phyloP scores from a whole-genome alignment of 2,113 vertebrate species.

The Sinocyclocheilus anophthalmus region DNA sequence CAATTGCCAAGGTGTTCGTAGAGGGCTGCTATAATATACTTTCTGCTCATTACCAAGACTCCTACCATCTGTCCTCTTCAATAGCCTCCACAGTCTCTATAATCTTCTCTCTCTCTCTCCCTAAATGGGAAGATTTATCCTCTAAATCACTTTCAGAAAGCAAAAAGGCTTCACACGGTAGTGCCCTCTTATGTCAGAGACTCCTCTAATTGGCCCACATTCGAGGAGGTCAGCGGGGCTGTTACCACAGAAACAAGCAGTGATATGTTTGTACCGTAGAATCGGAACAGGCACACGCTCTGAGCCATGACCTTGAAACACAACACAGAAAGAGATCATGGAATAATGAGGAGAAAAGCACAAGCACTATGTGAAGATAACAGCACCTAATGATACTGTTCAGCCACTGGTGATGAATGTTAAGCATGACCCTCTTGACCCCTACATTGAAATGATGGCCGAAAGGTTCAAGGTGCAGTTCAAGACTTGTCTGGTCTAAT shows the following conservation, averaged over 20 bases:
- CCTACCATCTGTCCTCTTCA: conserved; percentile 25
- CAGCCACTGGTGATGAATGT: background rate
- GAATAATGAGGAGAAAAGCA: conserved; percentile 10
- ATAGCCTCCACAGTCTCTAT: conserved; percentile 5
- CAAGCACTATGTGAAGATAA: conserved; percentile 11
- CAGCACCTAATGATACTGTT: conserved; percentile 3
- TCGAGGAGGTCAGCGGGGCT: background rate
- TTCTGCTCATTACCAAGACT: conserved; percentile 31
- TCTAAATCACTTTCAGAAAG: conserved; percentile 27
- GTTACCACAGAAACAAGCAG: conserved; percentile 25
- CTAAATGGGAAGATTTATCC: conserved; percentile 49
- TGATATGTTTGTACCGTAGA: background rate
- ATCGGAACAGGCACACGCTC: background rate
- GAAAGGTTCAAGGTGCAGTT: background rate
- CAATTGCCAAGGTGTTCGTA: too few relatives aligned
- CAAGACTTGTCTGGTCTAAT: background rate
- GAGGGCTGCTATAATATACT: background rate
- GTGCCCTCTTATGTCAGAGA: conserved; percentile 4
- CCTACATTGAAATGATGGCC: background rate
- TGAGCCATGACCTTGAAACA: conserved; percentile 28
- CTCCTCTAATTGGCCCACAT: conserved; percentile 30
- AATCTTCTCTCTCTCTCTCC: conserved; percentile 30
- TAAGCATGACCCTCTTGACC: conserved; percentile 30
- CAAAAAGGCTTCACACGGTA: conserved; percentile 33
- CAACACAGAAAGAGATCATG: conserved; percentile 3